phyloP scores from a whole-genome alignment of 2,797 vertebrate genomes.

The Sibirionetta formosa region DNA sequence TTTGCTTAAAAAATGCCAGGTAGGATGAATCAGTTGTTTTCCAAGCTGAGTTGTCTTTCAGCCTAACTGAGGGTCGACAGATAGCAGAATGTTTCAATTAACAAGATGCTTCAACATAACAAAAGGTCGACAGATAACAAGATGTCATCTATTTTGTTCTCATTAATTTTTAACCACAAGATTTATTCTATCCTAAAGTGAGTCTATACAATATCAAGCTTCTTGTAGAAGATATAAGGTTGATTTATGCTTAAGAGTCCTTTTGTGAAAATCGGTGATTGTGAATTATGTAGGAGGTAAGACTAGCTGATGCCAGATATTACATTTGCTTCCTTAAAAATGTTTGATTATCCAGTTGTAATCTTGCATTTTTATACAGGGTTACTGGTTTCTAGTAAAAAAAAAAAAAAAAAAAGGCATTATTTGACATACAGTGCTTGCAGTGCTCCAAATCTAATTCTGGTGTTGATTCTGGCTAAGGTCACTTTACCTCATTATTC shows the following conservation, averaged over 20 bases:
- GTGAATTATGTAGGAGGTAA: neutral
- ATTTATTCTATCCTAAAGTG: no score
- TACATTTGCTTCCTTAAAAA: neutral
- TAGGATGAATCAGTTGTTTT: no score
- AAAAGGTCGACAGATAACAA: no score
- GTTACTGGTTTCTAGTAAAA: neutral
- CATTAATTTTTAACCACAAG: no score
- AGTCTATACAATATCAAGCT: neutral
- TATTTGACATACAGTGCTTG: neutral
- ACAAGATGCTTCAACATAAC: no score
- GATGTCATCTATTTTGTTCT: no score
- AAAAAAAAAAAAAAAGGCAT: no score
- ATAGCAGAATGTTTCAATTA: no score
- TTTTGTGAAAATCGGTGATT: neutral
- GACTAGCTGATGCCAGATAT: neutral
- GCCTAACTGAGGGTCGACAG: no score
- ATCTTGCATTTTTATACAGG: neutral
- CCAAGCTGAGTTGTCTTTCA: no score
- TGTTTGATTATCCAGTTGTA: neutral
- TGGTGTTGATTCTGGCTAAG: neutral
- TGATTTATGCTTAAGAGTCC: neutral
- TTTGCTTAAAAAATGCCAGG: no score
- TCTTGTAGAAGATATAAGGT: neutral
- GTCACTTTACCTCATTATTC: constrained; percentile 5
- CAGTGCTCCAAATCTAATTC: neutral